phyloP scores from a whole-genome alignment of 2,797 vertebrate genomes.

The Schizothorax lantsangensis region DNA sequence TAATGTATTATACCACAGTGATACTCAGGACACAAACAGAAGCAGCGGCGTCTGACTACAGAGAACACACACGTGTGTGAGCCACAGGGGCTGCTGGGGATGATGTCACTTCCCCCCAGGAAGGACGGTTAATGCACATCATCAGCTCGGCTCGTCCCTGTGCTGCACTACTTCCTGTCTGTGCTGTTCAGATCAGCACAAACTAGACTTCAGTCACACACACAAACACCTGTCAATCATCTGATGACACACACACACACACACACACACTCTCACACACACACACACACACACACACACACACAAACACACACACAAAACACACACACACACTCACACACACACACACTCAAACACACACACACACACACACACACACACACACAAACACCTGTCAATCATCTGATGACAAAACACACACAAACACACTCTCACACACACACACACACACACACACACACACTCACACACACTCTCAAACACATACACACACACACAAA shows the following conservation, averaged over 20 bases:
- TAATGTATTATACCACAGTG: not conserved
- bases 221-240: constrained; percentile 32
- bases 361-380: too few species aligned
- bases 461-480: too few species aligned
- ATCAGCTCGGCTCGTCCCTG: constrained; percentile 25
- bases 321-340: too few species aligned
- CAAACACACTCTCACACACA: too few species aligned
- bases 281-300: not conserved
- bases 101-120: constrained; percentile 52
- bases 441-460: not conserved
- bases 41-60: not conserved
- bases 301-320: not conserved
- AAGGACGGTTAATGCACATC: constrained; percentile 33
- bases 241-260: not conserved
- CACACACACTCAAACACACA: too few species aligned
- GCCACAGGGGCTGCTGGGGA: not conserved
- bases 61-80: not conserved
- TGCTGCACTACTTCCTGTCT: constrained; percentile 47
- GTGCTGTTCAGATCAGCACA: constrained; percentile 3
- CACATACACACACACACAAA: not conserved
- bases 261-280: not conserved
- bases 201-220: not conserved
- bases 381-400: too few species aligned
- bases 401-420: too few species aligned
- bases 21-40: not conserved